A percentile compares a stretch with the other conserved stretches of the same genome.
Conservation (phyloP, 2,113 vertebrate species). For the Menidia beryllina region DNA sequence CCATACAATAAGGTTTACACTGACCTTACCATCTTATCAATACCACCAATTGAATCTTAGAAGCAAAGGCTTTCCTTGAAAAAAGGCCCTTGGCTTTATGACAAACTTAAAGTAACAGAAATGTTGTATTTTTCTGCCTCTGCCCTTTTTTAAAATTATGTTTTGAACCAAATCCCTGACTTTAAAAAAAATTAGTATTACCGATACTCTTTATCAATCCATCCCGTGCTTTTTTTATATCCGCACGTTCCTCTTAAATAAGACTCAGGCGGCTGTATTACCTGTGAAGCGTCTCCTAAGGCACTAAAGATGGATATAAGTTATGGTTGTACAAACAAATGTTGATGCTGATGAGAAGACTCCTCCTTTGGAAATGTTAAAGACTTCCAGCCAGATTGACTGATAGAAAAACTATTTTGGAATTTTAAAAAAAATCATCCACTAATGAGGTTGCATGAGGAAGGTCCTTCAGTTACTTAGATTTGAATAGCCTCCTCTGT, state of each 20-base stretch:
- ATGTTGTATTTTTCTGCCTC: too few species aligned
- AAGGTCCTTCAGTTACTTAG: not conserved
- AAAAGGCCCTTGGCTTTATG: too few species aligned
- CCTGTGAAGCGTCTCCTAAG: not conserved
- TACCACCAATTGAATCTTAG: not conserved
- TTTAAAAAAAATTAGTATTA: too few species aligned
- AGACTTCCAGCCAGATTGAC: not conserved
- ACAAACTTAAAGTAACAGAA: too few species aligned
- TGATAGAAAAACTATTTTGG: not conserved
- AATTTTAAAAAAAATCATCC: not conserved
- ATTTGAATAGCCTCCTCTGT: not conserved
- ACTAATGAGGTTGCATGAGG: not conserved
- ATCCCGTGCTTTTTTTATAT: not conserved
- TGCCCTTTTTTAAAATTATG: too few species aligned
- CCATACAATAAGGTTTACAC: not conserved
- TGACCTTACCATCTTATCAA: not conserved
- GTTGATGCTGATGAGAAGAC: not conserved
- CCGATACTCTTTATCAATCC: too few species aligned
- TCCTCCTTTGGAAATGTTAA: too few species aligned
- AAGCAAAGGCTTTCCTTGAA: too few species aligned
- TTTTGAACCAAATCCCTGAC: too few species aligned
- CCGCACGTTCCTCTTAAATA: not conserved
- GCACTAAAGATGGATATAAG: not conserved
- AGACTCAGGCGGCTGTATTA: not conserved
- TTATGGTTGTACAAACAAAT: not conserved